Percentiles rank a stretch among this genome's conserved stretches.
Evolutionary conservation across 2,888 invertebrate genomes (phyloP).

Genomic region (Cataglyphis livida): DNA sequence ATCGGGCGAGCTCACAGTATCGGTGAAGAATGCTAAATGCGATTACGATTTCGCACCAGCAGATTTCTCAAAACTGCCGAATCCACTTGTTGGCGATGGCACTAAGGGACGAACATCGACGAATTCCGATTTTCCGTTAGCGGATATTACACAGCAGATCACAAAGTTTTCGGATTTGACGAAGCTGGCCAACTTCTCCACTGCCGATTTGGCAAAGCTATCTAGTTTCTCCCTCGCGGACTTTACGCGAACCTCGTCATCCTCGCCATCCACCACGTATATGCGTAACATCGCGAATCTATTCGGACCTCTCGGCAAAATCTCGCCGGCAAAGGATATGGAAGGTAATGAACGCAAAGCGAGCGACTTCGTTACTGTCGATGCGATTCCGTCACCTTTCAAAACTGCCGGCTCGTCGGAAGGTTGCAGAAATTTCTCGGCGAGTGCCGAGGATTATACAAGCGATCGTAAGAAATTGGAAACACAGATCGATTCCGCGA

Average conservation of each 20-base stretch:
- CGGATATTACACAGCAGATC: constrained; percentile 82
- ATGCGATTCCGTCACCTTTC: constrained; percentile 73
- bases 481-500: constrained; percentile 55
- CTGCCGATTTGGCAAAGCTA: constrained; percentile 82
- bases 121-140: constrained; percentile 80
- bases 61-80: constrained; percentile 80
- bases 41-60: constrained; percentile 80
- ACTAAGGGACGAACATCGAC: constrained; percentile 74
- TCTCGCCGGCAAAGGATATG: constrained; percentile 75
- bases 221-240: constrained; percentile 83
- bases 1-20: constrained; percentile 83
- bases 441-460: constrained; percentile 74
- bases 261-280: constrained; percentile 81
- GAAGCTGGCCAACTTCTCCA: constrained; percentile 82
- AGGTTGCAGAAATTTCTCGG: constrained; percentile 68
- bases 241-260: constrained; percentile 80
- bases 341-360: constrained; percentile 76
- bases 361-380: constrained; percentile 75
- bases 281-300: constrained; percentile 83
- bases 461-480: constrained; percentile 74
- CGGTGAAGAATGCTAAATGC: constrained; percentile 82
- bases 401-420: constrained; percentile 73
- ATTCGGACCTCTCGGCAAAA: constrained; percentile 81
- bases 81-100: constrained; percentile 75
- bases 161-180: constrained; percentile 82